Conservation (phyloP, 2,888 invertebrate species). For the Leucophenga montana region DNA sequence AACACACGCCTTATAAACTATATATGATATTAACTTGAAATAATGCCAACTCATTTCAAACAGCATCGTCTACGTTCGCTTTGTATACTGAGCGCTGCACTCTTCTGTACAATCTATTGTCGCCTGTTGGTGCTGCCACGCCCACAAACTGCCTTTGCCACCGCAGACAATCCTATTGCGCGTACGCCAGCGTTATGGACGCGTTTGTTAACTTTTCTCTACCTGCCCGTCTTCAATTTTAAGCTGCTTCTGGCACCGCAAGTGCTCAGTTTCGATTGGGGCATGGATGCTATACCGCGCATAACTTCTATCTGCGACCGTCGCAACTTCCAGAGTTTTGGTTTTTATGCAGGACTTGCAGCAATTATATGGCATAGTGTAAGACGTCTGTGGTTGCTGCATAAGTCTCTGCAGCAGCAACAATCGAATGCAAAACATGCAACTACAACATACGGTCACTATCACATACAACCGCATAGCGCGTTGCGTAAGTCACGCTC, state of each 20-base stretch:
- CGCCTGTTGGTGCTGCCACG: slow-evolving; percentile 86
- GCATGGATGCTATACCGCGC: slow-evolving; percentile 96
- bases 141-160: slow-evolving; percentile 82
- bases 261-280: slow-evolving; percentile 97
- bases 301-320: slow-evolving; percentile 85
- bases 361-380: slow-evolving; percentile 64
- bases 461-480: slow-evolving; percentile 61
- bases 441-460: slow-evolving; percentile 47
- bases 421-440: slow-evolving; percentile 27
- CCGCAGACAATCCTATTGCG: slow-evolving; percentile 97
- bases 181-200: slow-evolving; percentile 86
- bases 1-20: not conserved
- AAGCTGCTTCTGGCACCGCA: slow-evolving; percentile 89
- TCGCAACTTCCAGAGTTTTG: slow-evolving; percentile 83
- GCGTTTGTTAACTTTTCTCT: slow-evolving; percentile 90
- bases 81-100: slow-evolving; percentile 79
- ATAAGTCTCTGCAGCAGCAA: slow-evolving; percentile 33
- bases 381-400: slow-evolving; percentile 45
- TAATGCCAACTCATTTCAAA: slow-evolving; percentile 61
- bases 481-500: slow-evolving; percentile 70
- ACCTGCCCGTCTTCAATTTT: slow-evolving; percentile 93
- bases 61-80: slow-evolving; percentile 83
- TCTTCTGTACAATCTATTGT: slow-evolving; percentile 81
- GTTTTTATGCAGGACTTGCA: slow-evolving; percentile 80
- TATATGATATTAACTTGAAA: not conserved